These are phyloP conservation scores for Hippocampus kuda DNA, from an alignment of 2,797 vertebrate species.

Conservation along the genomic window DNA sequence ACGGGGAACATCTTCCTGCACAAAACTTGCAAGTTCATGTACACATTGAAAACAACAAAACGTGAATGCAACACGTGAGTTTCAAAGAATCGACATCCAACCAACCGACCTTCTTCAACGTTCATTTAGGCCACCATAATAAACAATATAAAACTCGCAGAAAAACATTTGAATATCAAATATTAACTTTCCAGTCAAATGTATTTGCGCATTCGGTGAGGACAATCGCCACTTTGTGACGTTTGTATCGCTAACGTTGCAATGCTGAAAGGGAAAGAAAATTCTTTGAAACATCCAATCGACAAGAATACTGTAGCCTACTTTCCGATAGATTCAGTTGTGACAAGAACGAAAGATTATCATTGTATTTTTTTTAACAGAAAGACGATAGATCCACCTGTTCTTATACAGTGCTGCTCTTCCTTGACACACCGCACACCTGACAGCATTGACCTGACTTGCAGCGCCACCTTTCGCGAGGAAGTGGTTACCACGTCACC, in stretches of 20 bases:
- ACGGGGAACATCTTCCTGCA: constrained; percentile 55
- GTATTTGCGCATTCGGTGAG: not conserved
- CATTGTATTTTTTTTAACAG: not conserved
- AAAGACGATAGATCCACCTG: not conserved
- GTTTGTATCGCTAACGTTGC: not conserved
- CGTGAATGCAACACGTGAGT: not conserved
- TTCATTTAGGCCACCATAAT: not conserved
- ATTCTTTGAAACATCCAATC: not conserved
- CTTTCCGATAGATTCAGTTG: not conserved
- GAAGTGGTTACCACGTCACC: not conserved
- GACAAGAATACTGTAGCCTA: not conserved
- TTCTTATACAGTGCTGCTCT: not conserved
- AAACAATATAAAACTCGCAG: not conserved
- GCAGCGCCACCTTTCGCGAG: not conserved
- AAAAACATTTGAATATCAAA: not conserved
- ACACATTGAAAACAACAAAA: not conserved
- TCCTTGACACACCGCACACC: not conserved
- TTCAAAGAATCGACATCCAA: no score
- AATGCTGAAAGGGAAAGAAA: not conserved
- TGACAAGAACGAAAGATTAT: not conserved
- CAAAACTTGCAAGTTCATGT: not conserved
- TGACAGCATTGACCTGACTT: no score
- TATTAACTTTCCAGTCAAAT: not conserved
- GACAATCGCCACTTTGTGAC: not conserved
- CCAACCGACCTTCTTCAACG: no score